phyloP scores from a whole-genome alignment of 2,113 vertebrate species.

The Xiphorhynchus elegans region DNA sequence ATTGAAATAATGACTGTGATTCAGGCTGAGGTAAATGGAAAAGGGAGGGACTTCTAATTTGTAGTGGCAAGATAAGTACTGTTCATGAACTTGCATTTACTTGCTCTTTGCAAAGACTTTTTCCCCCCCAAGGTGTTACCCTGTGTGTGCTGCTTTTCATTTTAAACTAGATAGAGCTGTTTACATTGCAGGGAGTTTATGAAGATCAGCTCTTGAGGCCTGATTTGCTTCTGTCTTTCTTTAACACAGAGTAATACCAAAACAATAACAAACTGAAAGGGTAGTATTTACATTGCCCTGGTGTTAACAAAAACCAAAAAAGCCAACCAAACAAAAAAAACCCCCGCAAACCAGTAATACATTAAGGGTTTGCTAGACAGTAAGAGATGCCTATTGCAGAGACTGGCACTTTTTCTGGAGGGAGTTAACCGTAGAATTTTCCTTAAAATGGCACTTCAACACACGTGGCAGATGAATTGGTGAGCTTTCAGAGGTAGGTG shows the following conservation, averaged over 20 bases:
- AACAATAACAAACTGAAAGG: not conserved
- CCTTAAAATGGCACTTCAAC: not conserved
- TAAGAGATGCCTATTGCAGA: not conserved
- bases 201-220: not conserved
- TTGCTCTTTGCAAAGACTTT: not conserved
- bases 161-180: not conserved
- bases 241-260: not conserved
- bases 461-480: not conserved
- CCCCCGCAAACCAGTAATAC: rapidly evolving
- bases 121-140: not conserved
- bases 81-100: not conserved
- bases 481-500: not conserved
- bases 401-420: not conserved
- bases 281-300: not conserved
- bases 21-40: not conserved
- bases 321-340: not conserved
- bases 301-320: not conserved
- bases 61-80: not conserved
- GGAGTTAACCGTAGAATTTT: not conserved
- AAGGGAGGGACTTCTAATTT: not conserved
- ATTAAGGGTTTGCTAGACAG: not conserved
- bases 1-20: not conserved
- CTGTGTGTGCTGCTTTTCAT: not conserved
- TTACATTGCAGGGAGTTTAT: not conserved
- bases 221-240: not conserved